Base-by-base conservation (phyloP, 2,888 invertebrate genomes). In the Adelphocoris suturalis region DNA sequence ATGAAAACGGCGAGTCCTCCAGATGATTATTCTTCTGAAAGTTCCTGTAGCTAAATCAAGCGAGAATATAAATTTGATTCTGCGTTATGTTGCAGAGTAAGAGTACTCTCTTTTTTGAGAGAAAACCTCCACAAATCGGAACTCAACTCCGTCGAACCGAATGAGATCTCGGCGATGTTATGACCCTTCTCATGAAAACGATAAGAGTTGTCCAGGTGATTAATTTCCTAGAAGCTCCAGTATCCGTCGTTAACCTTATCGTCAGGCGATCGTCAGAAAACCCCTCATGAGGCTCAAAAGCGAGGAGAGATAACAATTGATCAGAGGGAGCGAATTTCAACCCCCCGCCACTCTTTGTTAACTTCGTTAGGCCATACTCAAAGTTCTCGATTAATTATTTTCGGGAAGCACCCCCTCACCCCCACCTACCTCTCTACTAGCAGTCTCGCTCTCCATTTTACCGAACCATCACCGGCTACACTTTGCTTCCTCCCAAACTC, bases 371-470 rank as follows among this genome's bases (percentile, higher is more conserved):
- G 16, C 78, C 46, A 78, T 78, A 78, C 78, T 78, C 78, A 78
- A 78, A 78, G 78, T 78, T 68, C 78, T 19, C 78, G 37, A 78
- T 78, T 78, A 78, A 78, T 78, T 78, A 78, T 78, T 78, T 78
- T 78, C 78, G 78, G 78, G 78, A 28, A 78, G 78, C 78, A 16
- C 47, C 47, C 37, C n/a, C 76, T 14, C n/a, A 13, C 47, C 46
- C 28, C 46, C 75, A 3, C 23, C 7, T 28, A 14, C 19, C 16
- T 52, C 52, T 52, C 52, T 16, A 13, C 52, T 52, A 16, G 52
- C 37, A 37, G 37, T 4, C 2, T 4, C 57, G 57, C 7, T 2
- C 23, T 23, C 68, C 23, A 5, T 68, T 68, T 68, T 68, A 68
- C 68, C 27, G 68, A 68, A 68, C 68, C 68, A 68, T 68, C 68